Conservation (phyloP, 2,113 vertebrate species). For the Asarcornis scutulata region DNA sequence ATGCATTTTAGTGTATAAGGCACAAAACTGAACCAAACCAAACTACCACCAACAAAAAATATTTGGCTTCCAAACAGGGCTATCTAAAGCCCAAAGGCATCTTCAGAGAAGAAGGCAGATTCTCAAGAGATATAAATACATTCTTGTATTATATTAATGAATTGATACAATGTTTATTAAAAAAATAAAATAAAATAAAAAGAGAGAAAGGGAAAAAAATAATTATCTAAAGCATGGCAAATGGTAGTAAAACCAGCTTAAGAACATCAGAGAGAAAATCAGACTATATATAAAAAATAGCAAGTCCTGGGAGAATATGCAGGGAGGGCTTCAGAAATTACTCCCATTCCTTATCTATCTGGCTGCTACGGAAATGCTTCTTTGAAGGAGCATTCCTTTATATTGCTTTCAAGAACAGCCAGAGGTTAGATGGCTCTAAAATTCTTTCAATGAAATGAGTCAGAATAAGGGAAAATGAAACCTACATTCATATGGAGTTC, state of each 20-base stretch:
- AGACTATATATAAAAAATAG: background rate
- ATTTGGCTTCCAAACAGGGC: background rate
- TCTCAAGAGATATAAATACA: background rate
- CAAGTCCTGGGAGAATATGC: background rate
- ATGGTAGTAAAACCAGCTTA: accelerated
- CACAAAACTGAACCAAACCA: background rate
- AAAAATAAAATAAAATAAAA: accelerated
- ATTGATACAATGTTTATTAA: background rate
- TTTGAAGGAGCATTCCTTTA: background rate
- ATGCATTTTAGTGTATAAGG: background rate
- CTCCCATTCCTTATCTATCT: background rate
- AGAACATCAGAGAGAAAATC: background rate
- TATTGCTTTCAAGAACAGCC: background rate
- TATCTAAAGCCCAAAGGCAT: background rate
- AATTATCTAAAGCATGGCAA: background rate
- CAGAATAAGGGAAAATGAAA: background rate
- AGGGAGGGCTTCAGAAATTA: background rate
- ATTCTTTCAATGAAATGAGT: background rate
- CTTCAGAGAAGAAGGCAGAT: background rate
- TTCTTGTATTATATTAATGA: background rate
- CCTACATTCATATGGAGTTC: background rate
- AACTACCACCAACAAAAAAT: background rate
- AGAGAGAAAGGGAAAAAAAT: no score
- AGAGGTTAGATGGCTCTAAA: background rate
- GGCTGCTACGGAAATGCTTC: background rate